Percentiles rank a stretch among this genome's conserved stretches.
These are phyloP conservation scores for Stegana nigrithorax DNA, from an alignment of 2,888 invertebrate genomes.

Conservation along the genomic window DNA sequence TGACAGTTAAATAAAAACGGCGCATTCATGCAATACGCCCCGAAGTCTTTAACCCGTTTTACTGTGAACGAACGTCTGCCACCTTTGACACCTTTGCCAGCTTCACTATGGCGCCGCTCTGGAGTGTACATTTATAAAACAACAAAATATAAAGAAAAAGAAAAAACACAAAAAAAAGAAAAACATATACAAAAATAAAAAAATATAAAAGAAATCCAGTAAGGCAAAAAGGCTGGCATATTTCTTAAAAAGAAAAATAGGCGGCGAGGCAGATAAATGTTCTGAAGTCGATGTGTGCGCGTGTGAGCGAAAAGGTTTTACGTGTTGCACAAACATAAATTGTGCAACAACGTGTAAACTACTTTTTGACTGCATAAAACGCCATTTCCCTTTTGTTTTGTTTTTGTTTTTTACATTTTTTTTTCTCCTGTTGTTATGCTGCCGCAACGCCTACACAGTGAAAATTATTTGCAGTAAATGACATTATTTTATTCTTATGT, in stretches of 20 bases:
- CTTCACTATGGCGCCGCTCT: too few relatives aligned
- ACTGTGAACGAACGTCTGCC: too few relatives aligned
- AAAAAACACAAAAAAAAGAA: neutral
- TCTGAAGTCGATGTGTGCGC: constrained; percentile 2
- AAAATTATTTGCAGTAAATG: too few relatives aligned
- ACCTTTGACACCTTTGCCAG: too few relatives aligned
- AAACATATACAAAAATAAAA: neutral
- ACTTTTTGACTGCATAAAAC: constrained; percentile 57
- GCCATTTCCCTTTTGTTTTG: constrained; percentile 32
- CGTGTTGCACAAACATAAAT: constrained; percentile 63
- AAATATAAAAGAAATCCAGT: neutral
- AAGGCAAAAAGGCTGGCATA: constrained; percentile 2
- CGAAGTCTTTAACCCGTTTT: too few relatives aligned
- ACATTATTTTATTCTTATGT: too few relatives aligned
- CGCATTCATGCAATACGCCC: neutral
- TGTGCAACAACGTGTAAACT: constrained; percentile 64
- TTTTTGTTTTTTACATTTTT: neutral
- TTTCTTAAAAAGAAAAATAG: constrained; percentile 14
- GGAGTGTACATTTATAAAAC: too few relatives aligned
- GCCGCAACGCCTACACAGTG: neutral
- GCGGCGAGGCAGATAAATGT: neutral
- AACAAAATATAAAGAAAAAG: neutral
- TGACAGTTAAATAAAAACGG: neutral
- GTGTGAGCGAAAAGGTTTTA: constrained; percentile 51
- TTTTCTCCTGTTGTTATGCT: neutral